Evolutionary conservation across 2,113 vertebrate species (phyloP), one percentile per base, ranked within the genome.

Genomic region (Paradisaea rubra): DNA sequence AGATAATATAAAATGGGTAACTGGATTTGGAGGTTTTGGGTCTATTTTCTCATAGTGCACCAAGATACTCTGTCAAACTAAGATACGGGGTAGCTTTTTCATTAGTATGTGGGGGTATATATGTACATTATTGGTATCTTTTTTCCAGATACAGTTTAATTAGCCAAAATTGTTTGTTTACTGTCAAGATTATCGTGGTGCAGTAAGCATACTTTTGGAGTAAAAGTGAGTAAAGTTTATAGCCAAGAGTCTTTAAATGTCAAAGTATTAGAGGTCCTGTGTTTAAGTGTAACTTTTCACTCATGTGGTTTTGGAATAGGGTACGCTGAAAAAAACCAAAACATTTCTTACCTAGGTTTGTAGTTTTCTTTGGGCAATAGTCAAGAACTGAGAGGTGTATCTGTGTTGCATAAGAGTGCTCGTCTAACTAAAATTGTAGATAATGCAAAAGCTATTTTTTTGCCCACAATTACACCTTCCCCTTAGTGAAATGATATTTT

Each of bases 71-170:
- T 50, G 66, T 74, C 37, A 28, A n/a, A 30, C 7, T 44, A 30
- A 81, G 39, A 30, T 27, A 31, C 7, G 49, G 42, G 11, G 10
- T 63, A 18, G 12, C 4, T 9, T 37, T 60, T 54, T 37, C 2
- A 1, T 50, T 27, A 13, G 5, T 30, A 7, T 45, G 6, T 63
- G 41, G 39, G 73, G 57, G 6, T 5, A 35, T 59, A 41, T 79
- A 82, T 0, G 1, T 79, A 24, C 7, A 4, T 60, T 10, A 33
- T 30, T 6, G 1, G 2, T 71, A 18, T 16, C 3, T 49, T 70
- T 53, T 64, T 70, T 56, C 22, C 31, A 59, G 14, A 20, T 35
- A 71, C 11, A 39, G 15, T 70, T 87, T 63, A 60, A 49, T 83
- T 83, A 68, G 27, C 22, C 49, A 41, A 17, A 76, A 16, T 22